Conservation (phyloP, 1,140 invertebrate species). For the Drosophila athabasca region DNA sequence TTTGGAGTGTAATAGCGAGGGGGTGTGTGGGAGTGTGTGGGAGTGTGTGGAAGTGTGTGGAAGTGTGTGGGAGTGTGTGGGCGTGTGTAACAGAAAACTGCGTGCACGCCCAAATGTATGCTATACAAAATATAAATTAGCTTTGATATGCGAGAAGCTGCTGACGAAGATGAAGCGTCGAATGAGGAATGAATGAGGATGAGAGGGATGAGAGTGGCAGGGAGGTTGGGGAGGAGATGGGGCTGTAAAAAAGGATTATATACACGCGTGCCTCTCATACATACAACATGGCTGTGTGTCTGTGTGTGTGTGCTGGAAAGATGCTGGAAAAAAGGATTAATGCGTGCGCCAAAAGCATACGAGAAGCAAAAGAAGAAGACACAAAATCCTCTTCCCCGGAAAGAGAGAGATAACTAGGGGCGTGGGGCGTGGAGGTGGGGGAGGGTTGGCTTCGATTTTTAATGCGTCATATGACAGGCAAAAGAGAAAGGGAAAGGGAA, state of each 20-base stretch:
- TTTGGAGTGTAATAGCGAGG: not conserved
- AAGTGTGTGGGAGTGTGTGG: not conserved
- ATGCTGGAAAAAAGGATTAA: constrained; percentile 81
- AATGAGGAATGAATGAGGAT: constrained; percentile 8
- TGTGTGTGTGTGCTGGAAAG: constrained; percentile 41
- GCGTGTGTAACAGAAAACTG: constrained; percentile 32
- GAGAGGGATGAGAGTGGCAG: not conserved
- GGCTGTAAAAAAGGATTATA: constrained; percentile 77
- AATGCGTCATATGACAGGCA: constrained; percentile 71
- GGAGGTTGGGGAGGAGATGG: no score
- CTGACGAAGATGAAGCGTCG: constrained; percentile 52
- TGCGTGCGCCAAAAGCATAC: constrained; percentile 56
- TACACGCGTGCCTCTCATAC: constrained; percentile 58
- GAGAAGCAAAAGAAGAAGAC: constrained; percentile 51
- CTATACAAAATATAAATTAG: constrained; percentile 80
- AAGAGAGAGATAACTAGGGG: not conserved
- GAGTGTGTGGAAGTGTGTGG: not conserved
- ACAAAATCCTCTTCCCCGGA: constrained; percentile 1
- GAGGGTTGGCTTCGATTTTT: constrained; percentile 67
- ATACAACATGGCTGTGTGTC: constrained; percentile 9
- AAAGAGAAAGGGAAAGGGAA: not conserved
- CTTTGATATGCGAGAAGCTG: constrained; percentile 77
- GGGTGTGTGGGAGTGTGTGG: not conserved
- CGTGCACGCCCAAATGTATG: constrained; percentile 71
- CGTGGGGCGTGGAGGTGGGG: not conserved